Evolutionary conservation across 53 echinoderm and acorn worm species (phyloP), one percentile per base, ranked within the genome.

Genomic region (Holothuria scabra): DNA sequence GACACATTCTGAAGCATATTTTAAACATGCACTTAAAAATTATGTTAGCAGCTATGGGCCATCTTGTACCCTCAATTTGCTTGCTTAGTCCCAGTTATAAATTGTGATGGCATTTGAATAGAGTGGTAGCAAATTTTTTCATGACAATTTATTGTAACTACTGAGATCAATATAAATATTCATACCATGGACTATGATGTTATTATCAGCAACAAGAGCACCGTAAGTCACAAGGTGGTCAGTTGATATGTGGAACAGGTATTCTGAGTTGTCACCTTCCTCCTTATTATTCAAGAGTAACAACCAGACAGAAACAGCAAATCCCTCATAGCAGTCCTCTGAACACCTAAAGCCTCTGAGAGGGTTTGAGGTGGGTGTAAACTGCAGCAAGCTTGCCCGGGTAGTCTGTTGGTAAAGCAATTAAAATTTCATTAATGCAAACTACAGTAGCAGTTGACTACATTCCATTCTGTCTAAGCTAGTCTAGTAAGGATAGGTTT

Each of bases 251-350:
- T 69, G 21, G 20, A 72, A 72, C 23, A 72, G 23, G 13, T 41
- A 34, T 44, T 72, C 69, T 10, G 69, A 21, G 4, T 48, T 28
- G 0, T 44, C 21, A 19, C n/a, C 12, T 11, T 72, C 23, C 7
- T 22, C 14, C 72, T n/a, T 72, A 14, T 19, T 12, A 25, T n/a
- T 44, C 72, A 72, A 72, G 4, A 96, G 74, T 31, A 56, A 87
- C 29, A 96, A 67, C 96, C 96, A 95, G 52, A 87, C 57, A 2
- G 96, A 93, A 31, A 95, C 21, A 46, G 93, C 91, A 56, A 95
- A 95, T 6, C 96, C 96, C 38, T 86, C 71, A 24, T 35, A 24
- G 60, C 96, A 91, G 12, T 74, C 87, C 23, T 52, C 88, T n/a
- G 83, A 13, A 41, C 69, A 69, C 14, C 69, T 16, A 7, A 56